A percentile compares a stretch with the other conserved stretches of the same genome.
Conservation (phyloP, 1,140 invertebrate genomes). For the Ceratosolen fusciceps region DNA sequence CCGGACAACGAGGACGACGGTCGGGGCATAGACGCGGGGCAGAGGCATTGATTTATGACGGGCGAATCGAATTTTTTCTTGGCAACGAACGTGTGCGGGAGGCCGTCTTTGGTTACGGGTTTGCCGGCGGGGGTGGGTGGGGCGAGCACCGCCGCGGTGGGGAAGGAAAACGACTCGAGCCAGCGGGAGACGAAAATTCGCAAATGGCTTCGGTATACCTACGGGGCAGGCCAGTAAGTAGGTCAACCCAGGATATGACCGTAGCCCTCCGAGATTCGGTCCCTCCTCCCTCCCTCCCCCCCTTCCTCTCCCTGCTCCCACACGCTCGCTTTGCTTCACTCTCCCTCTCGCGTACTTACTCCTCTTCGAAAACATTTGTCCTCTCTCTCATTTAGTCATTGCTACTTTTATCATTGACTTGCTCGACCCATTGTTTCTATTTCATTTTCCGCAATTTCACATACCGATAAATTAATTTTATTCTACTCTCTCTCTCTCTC, state of each 20-base stretch:
- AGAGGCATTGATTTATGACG: conserved; percentile 62
- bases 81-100: conserved; percentile 28
- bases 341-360: too few relatives aligned
- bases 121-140: background rate
- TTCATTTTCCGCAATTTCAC: too few relatives aligned
- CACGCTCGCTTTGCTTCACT: too few relatives aligned
- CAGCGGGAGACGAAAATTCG: conserved; percentile 45
- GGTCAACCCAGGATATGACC: conserved; percentile 23
- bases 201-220: conserved; percentile 38
- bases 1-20: conserved; percentile 23
- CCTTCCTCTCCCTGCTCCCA: background rate
- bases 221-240: conserved; percentile 5
- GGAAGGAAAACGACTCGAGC: background rate
- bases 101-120: background rate
- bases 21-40: conserved; percentile 52
- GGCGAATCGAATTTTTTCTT: conserved; percentile 64
- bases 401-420: too few relatives aligned
- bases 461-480: too few relatives aligned
- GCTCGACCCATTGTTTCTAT: too few relatives aligned
- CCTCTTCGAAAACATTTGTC: background rate
- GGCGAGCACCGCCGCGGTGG: background rate
- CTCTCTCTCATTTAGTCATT: too few relatives aligned
- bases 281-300: background rate
- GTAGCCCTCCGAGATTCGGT: background rate
- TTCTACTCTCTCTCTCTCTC: too few relatives aligned